Conservation (phyloP, 35 echinoderm and acorn worm genomes). For the Acanthaster planci region DNA sequence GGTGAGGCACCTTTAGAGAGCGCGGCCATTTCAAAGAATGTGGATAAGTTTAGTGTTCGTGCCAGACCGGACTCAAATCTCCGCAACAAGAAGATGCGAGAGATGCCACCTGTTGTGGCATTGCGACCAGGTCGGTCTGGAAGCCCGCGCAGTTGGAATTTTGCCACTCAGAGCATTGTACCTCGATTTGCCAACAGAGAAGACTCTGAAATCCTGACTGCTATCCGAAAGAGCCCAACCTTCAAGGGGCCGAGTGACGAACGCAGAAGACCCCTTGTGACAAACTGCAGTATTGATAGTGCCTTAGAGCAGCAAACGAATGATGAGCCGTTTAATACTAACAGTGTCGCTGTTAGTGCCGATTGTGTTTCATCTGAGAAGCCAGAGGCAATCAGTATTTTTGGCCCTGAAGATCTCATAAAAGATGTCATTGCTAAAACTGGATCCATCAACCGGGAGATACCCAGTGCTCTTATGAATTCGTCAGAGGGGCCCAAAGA, state of each 20-base stretch:
- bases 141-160: slow-evolving; percentile 39
- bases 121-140: background rate
- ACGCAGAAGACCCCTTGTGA: slow-evolving; percentile 24
- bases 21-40: background rate
- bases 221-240: slow-evolving; percentile 37
- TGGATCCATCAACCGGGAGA: background rate
- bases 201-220: slow-evolving; percentile 19
- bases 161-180: slow-evolving; percentile 41
- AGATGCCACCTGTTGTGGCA: background rate
- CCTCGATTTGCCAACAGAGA: slow-evolving; percentile 41
- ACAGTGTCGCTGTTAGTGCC: background rate
- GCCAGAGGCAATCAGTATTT: slow-evolving; percentile 9
- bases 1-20: background rate
- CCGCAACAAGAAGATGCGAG: background rate
- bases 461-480: background rate
- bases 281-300: slow-evolving; percentile 32
- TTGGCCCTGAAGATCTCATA: slow-evolving; percentile 32
- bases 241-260: background rate
- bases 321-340: background rate
- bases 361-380: background rate
- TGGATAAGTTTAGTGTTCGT: slow-evolving; percentile 37
- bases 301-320: background rate
- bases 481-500: background rate
- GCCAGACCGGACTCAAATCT: slow-evolving; percentile 13
- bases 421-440: slow-evolving; percentile 1